Evolutionary conservation across 2,888 invertebrate genomes (phyloP).

Genomic region (Ochropleura leucogaster): DNA sequence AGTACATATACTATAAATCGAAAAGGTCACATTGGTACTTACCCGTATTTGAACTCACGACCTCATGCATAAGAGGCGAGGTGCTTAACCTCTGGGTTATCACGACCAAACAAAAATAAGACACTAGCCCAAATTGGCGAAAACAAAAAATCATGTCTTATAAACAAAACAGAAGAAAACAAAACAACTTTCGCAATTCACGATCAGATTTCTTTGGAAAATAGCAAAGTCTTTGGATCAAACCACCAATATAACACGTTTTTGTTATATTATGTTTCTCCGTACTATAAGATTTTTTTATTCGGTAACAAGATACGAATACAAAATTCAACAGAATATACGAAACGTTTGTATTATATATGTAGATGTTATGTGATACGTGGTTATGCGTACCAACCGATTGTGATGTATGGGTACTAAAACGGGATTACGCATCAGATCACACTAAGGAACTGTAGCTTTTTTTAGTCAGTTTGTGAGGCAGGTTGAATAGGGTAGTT

Average conservation of each 20-base stretch:
- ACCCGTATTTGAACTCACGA: too few species aligned
- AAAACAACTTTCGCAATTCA: slow-evolving; percentile 30
- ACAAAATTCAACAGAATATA: slow-evolving; percentile 48
- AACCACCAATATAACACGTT: slow-evolving; percentile 45
- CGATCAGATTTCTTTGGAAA: slow-evolving; percentile 27
- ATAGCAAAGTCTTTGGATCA: slow-evolving; percentile 35
- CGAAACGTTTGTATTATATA: slow-evolving; percentile 25
- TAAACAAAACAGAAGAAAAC: slow-evolving; percentile 18
- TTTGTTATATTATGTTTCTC: slow-evolving; percentile 46
- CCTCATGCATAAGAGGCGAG: too few species aligned
- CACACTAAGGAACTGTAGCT: too few species aligned
- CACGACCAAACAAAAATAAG: not conserved
- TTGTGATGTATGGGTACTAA: slow-evolving; percentile 5
- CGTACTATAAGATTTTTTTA: slow-evolving; percentile 48
- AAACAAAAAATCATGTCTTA: not conserved
- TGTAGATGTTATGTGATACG: slow-evolving; percentile 32
- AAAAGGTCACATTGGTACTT: too few species aligned
- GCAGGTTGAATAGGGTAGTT: too few species aligned
- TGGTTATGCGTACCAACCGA: slow-evolving; percentile 19
- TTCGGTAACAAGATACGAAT: slow-evolving; percentile 56
- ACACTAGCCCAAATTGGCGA: slow-evolving; percentile 20
- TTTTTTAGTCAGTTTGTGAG: too few species aligned
- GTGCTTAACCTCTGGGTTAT: too few species aligned
- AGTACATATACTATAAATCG: too few species aligned
- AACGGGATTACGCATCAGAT: not conserved